Base-by-base conservation (phyloP, 2,113 vertebrate genomes). In the Thymallus thymallus region DNA sequence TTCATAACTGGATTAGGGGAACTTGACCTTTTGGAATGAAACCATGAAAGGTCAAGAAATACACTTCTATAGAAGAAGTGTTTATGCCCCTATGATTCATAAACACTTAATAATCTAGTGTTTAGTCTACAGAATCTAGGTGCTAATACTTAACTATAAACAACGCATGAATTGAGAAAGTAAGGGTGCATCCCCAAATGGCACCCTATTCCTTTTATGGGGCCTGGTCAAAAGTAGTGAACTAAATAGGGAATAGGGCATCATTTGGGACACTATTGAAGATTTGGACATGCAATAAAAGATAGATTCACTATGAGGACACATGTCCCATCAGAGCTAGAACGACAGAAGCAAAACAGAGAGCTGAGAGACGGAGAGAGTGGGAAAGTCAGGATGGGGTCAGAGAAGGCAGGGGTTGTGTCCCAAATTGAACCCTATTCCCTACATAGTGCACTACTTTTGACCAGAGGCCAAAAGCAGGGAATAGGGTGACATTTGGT, bases 231-330 rank as follows among this genome's bases (percentile, higher is more conserved):
- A 51, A 51, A 51, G 48, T 51, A 5, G 48, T 18, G 48, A 1
- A 51, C 48, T 51, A 51, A 18, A 18, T 51, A 51, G 13, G 12
- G 16, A 51, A 51, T 18, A 18, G 48, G 46, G 46, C 5, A 18
- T 18, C 46, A 51, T 51, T 51, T 51, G 46, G 48, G 48, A 51
- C 48, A 14, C 14, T 1, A 5, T 1, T 18, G 65, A 65, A 68
- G 55, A 51, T 67, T 67, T 51, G 75, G 75, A 78, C 87, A 88
- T 86, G 87, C 84, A 80, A 78, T 20, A 41, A 23, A 23, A 26
- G 71, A 29, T 72, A 13, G 60, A 75, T 58, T 41, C 46, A 68
- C 73, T 68, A 63, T 58, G 32, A 41, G 20, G 13, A 78, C 5
- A 2, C 56, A 60, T 9, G 56, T 23, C 10, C n/a, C 6, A 5